Percentiles rank a stretch among this genome's conserved stretches.
Conservation (phyloP, 1,140 invertebrate species). For the Colletes latitarsis region DNA sequence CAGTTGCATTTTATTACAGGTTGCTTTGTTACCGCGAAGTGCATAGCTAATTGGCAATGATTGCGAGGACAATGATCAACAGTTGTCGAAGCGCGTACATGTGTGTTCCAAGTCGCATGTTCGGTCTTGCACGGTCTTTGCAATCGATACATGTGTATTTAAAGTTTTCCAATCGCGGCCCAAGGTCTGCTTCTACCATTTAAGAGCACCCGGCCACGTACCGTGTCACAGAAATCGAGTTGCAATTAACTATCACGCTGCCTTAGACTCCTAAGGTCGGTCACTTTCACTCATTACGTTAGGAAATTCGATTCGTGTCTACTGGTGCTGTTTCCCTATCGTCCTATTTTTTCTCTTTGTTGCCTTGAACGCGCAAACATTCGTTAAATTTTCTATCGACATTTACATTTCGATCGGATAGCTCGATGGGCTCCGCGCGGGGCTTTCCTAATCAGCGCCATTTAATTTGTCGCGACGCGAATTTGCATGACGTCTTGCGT, state of each 20-base stretch:
- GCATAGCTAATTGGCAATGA: constrained; percentile 10
- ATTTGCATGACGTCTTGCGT: neutral
- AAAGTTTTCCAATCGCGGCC: constrained; percentile 59
- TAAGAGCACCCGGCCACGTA: constrained; percentile 34
- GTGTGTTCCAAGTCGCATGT: neutral
- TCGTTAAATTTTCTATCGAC: too few species aligned
- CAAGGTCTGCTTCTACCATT: constrained; percentile 66
- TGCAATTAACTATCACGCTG: constrained; percentile 53
- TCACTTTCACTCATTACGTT: constrained; percentile 69
- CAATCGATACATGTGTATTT: constrained; percentile 48
- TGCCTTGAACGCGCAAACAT: neutral
- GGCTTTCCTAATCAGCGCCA: neutral
- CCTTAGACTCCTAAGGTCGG: constrained; percentile 65
- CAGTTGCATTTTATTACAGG: constrained; percentile 6
- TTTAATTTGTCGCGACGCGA: neutral
- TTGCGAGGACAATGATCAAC: constrained; percentile 18
- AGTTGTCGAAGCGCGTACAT: neutral
- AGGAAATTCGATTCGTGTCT: constrained; percentile 48
- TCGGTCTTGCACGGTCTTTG: neutral
- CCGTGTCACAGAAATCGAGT: constrained; percentile 52
- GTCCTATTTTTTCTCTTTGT: constrained; percentile 13
- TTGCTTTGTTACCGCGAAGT: neutral
- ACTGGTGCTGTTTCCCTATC: neutral
- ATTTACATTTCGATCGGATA: too few species aligned
- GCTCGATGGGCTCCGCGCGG: too few species aligned